phyloP scores from a whole-genome alignment of 2,888 invertebrate species.

The Phasia obesa region DNA sequence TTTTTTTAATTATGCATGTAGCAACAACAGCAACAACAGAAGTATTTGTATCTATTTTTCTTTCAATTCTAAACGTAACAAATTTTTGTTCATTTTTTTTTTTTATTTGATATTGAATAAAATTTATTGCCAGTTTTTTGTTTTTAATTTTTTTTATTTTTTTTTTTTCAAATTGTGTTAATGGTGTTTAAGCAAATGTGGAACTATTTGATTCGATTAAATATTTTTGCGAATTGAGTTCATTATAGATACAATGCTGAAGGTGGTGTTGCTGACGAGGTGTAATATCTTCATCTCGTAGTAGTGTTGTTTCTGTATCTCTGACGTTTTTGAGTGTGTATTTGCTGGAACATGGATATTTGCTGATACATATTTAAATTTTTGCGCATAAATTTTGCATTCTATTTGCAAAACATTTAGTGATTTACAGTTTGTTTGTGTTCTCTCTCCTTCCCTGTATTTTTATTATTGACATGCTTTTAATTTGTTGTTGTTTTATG shows the following conservation, averaged over 20 bases:
- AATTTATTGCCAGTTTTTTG: slow-evolving; percentile 30
- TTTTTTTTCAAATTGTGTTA: slow-evolving; percentile 5
- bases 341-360: slow-evolving; percentile 16
- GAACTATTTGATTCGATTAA: slow-evolving; percentile 41
- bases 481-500: not conserved
- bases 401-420: slow-evolving; percentile 16
- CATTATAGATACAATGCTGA: slow-evolving; percentile 30
- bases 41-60: slow-evolving; percentile 8
- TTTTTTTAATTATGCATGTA: too few species aligned
- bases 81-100: slow-evolving; percentile 12
- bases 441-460: not conserved
- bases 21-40: not conserved
- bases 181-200: slow-evolving; percentile 10
- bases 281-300: not conserved
- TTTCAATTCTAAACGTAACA: slow-evolving; percentile 16
- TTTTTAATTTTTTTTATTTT: not conserved
- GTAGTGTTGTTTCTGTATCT: slow-evolving; percentile 1
- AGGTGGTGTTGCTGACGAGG: not conserved
- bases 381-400: slow-evolving; percentile 61
- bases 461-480: slow-evolving; percentile 11
- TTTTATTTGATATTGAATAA: slow-evolving; percentile 30
- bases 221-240: slow-evolving; percentile 54
- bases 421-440: slow-evolving; percentile 56
- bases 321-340: not conserved
- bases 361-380: slow-evolving; percentile 52